Evolutionary conservation across 2,797 vertebrate species (phyloP).

Genomic region (Oophaga sylvatica): DNA sequence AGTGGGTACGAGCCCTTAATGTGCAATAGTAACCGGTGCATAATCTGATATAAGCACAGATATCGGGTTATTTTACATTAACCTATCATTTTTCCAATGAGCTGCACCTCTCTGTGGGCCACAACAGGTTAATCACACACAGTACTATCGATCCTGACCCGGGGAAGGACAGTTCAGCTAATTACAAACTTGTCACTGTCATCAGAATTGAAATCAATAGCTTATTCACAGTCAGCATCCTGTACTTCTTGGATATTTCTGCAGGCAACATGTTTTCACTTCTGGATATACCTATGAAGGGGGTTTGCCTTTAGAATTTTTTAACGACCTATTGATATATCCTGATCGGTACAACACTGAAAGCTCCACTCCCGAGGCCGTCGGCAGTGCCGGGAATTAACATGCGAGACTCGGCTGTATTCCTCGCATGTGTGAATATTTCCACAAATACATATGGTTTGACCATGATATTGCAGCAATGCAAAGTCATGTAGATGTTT

Average conservation of each 20-base stretch:
- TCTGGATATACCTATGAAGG: neutral
- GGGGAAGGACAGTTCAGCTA: slow-evolving; percentile 48
- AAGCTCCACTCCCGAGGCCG: too few species aligned
- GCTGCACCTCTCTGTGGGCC: neutral
- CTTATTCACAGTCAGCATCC: slow-evolving; percentile 46
- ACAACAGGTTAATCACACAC: slow-evolving; percentile 39
- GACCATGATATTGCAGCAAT: too few species aligned
- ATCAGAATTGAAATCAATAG: slow-evolving; percentile 52
- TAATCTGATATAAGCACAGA: too few species aligned
- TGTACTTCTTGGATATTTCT: neutral
- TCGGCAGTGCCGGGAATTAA: too few species aligned
- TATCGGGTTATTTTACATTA: neutral
- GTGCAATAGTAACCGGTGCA: too few species aligned
- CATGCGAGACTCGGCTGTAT: too few species aligned
- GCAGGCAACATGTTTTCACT: slow-evolving; percentile 15
- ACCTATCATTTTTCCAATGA: neutral
- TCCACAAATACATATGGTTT: too few species aligned
- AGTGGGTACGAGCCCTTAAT: too few species aligned
- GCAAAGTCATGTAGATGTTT: too few species aligned
- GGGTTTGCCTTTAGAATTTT: neutral
- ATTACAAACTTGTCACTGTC: slow-evolving; percentile 56
- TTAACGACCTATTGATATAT: neutral
- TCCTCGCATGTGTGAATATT: too few species aligned
- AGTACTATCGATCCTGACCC: slow-evolving; percentile 41
- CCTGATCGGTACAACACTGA: neutral